Percentiles rank a stretch among this genome's conserved stretches.
Evolutionary conservation across 2,113 vertebrate species (phyloP).

Genomic region (Galemys pyrenaicus): DNA sequence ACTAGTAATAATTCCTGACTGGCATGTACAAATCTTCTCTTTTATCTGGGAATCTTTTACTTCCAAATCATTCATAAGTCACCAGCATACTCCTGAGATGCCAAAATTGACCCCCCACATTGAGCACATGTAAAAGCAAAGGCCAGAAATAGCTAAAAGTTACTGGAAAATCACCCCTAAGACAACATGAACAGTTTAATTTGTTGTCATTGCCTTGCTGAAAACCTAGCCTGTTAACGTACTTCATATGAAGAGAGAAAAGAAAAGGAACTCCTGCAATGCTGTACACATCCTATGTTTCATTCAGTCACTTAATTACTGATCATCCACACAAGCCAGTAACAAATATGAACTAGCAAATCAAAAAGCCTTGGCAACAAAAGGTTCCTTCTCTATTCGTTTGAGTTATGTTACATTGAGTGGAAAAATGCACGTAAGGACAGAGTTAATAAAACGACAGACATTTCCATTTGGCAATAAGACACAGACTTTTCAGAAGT

Average conservation of each 20-base stretch:
- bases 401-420: neutral
- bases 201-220: neutral
- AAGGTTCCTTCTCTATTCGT: neutral
- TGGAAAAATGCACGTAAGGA: neutral
- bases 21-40: neutral
- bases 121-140: neutral
- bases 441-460: neutral
- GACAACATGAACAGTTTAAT: neutral
- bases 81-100: neutral
- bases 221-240: neutral
- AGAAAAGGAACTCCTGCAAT: neutral
- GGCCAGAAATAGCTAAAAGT: neutral
- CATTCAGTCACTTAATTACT: neutral
- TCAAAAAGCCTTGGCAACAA: neutral
- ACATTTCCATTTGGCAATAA: constrained; percentile 13
- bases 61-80: neutral
- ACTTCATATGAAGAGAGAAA: constrained; percentile 21
- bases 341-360: neutral
- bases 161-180: neutral
- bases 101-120: neutral
- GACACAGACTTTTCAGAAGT: neutral
- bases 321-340: neutral
- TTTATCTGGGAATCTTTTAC: neutral
- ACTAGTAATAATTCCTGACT: neutral
- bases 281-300: neutral